Conservation (phyloP, 2,797 vertebrate species). For the Leuciscus waleckii region DNA sequence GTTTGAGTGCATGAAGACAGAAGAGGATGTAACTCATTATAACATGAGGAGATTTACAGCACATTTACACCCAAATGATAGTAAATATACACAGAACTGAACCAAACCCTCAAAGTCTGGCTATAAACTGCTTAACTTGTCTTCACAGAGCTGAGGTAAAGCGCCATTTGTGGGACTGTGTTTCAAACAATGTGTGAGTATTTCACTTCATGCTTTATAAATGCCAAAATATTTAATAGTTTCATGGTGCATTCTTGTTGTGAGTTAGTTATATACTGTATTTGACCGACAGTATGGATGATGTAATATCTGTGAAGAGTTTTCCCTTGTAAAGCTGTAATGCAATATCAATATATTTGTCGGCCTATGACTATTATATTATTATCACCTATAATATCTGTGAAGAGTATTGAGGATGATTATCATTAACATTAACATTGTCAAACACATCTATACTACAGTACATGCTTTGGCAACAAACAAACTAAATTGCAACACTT, state of each 20-base stretch:
- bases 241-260: not conserved
- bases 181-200: not conserved
- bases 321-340: not conserved
- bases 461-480: not conserved
- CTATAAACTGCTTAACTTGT: not conserved
- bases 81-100: not conserved
- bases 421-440: too few relatives aligned
- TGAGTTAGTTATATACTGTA: not conserved
- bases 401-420: too few relatives aligned
- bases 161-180: not conserved
- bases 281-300: not conserved
- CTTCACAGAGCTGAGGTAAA: not conserved
- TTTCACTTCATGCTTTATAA: not conserved
- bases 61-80: too few relatives aligned
- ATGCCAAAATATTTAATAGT: not conserved
- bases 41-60: not conserved
- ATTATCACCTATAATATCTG: too few relatives aligned
- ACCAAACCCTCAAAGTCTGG: not conserved
- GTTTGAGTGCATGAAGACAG: constrained; percentile 22
- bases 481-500: too few relatives aligned
- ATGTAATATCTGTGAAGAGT: not conserved
- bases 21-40: not conserved
- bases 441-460: not conserved
- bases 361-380: too few relatives aligned
- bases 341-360: not conserved